phyloP scores from a whole-genome alignment of 2,888 invertebrate species.

The Erebia aethiops region DNA sequence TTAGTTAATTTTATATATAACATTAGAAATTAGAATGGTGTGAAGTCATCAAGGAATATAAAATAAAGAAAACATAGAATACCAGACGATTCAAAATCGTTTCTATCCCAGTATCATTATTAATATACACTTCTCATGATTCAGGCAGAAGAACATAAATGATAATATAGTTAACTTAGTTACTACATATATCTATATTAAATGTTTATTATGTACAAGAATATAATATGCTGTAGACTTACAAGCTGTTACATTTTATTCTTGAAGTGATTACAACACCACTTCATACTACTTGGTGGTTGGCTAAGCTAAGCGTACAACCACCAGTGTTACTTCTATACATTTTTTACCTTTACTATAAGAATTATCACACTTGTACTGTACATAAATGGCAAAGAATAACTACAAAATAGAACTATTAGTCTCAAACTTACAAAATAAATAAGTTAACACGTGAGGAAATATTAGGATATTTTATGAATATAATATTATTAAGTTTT shows the following conservation, averaged over 20 bases:
- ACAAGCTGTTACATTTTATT: slow-evolving; percentile 58
- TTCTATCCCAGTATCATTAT: slow-evolving; percentile 53
- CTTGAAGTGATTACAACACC: slow-evolving; percentile 77
- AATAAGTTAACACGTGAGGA: slow-evolving; percentile 40
- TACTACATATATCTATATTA: slow-evolving; percentile 49
- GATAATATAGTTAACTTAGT: slow-evolving; percentile 67
- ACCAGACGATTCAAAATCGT: slow-evolving; percentile 72
- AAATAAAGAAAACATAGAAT: slow-evolving; percentile 51
- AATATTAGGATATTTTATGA: slow-evolving; percentile 29
- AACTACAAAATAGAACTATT: slow-evolving; percentile 37
- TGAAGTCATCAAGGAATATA: slow-evolving; percentile 58
- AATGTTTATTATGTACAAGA: slow-evolving; percentile 63
- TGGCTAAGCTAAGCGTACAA: slow-evolving; percentile 54
- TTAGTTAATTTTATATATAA: too few relatives aligned
- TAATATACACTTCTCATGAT: slow-evolving; percentile 47
- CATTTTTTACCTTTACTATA: slow-evolving; percentile 46
- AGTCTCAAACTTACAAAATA: slow-evolving; percentile 35
- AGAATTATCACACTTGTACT: slow-evolving; percentile 73
- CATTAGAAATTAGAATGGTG: slow-evolving; percentile 58
- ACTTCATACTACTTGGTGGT: slow-evolving; percentile 56
- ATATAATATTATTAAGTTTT: slow-evolving; percentile 21
- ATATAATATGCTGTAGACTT: slow-evolving; percentile 59
- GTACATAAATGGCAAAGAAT: slow-evolving; percentile 72
- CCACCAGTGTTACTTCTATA: slow-evolving; percentile 52
- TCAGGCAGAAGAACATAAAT: slow-evolving; percentile 62